Evolutionary conservation across 2,113 vertebrate species (phyloP).

Genomic region (Ageneiosus marmoratus): DNA sequence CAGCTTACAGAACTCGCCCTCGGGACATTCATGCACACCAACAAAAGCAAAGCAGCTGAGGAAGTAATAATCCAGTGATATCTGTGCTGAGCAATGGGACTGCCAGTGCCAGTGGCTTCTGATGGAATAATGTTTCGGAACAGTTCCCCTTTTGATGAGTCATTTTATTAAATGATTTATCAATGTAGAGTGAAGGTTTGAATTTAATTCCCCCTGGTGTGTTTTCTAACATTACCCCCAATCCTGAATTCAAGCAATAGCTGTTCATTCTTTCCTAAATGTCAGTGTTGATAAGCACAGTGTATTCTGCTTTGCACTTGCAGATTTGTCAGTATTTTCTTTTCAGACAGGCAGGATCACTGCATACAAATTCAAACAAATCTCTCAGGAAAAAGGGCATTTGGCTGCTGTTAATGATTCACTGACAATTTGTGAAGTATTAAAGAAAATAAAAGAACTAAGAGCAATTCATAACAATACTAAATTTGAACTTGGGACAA

Average conservation of each 20-base stretch:
- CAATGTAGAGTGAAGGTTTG: slow-evolving; percentile 28
- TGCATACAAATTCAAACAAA: slow-evolving; percentile 13
- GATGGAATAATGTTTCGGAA: slow-evolving; percentile 32
- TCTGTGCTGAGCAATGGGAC: slow-evolving; percentile 44
- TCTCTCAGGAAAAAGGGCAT: background rate
- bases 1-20: slow-evolving; percentile 56
- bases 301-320: background rate
- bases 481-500: background rate
- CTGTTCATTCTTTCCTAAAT: slow-evolving; percentile 6
- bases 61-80: slow-evolving; percentile 54
- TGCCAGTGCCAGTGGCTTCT: slow-evolving; percentile 18
- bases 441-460: background rate
- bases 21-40: slow-evolving; percentile 47
- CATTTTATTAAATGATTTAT: slow-evolving; percentile 34
- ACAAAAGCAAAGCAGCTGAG: slow-evolving; percentile 51
- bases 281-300: slow-evolving; percentile 13
- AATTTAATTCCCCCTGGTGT: slow-evolving; percentile 36
- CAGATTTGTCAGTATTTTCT: slow-evolving; percentile 13
- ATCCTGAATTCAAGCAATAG: slow-evolving; percentile 3
- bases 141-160: slow-evolving; percentile 32
- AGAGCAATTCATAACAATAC: background rate
- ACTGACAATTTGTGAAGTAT: background rate
- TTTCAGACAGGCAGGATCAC: background rate
- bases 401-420: slow-evolving; percentile 72
- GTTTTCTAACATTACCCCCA: slow-evolving; percentile 21